Conservation (phyloP, 2,888 invertebrate genomes). For the Capitulum mitella region DNA sequence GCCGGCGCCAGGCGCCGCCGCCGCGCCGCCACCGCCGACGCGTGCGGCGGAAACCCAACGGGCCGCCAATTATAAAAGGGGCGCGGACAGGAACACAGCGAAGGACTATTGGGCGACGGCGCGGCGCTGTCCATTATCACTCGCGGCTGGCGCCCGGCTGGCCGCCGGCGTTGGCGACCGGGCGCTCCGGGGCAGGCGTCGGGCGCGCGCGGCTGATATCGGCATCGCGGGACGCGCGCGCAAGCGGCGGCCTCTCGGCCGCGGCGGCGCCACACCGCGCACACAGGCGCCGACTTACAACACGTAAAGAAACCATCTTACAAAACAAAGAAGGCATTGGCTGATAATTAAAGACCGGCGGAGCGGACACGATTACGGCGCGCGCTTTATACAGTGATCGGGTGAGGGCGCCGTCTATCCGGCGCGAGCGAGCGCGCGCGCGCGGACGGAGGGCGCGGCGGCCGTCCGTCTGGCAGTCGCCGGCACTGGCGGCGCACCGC, state of each 20-base stretch:
- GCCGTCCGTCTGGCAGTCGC: not conserved
- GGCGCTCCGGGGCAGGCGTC: too few relatives aligned
- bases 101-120: not conserved
- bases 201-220: not conserved
- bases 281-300: conserved; percentile 4
- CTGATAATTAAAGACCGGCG: not conserved
- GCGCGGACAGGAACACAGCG: not conserved
- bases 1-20: not conserved
- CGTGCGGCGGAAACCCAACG: not conserved
- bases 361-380: not conserved
- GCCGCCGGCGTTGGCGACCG: not conserved
- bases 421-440: not conserved
- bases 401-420: too few relatives aligned
- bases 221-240: not conserved
- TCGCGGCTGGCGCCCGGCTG: not conserved
- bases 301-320: not conserved
- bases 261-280: not conserved
- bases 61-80: not conserved
- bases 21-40: not conserved
- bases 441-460: not conserved
- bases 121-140: not conserved
- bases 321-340: conserved; percentile 9
- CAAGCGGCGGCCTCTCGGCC: not conserved
- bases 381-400: not conserved
- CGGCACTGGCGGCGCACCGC: not conserved